These are phyloP conservation scores for Calyptommatus sinebrachiatus DNA, from an alignment of 2,113 vertebrate genomes.

Conservation along the genomic window DNA sequence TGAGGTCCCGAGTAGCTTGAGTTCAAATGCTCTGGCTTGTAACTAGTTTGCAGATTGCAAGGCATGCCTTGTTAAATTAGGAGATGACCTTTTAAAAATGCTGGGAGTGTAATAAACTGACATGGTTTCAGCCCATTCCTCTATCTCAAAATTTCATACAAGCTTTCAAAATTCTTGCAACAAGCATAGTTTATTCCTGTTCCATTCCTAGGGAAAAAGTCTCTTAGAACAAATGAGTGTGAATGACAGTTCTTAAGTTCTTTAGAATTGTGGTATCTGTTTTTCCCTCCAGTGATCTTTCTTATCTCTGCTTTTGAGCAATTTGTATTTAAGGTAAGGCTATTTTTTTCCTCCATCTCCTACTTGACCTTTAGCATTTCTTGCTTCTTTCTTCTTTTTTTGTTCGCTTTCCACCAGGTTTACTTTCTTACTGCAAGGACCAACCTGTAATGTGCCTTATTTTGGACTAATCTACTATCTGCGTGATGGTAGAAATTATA, in stretches of 20 bases:
- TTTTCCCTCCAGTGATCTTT: not conserved
- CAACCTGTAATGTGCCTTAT: too few relatives aligned
- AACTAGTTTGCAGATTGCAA: not conserved
- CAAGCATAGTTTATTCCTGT: not conserved
- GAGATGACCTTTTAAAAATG: slow-evolving; percentile 18
- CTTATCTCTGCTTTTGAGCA: not conserved
- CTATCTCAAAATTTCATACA: not conserved
- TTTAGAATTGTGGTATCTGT: not conserved
- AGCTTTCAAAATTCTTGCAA: not conserved
- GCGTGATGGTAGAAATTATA: too few relatives aligned
- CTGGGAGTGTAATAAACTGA: not conserved
- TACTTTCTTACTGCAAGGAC: not conserved
- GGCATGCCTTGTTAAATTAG: not conserved
- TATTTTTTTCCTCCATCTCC: not conserved
- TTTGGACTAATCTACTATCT: too few relatives aligned
- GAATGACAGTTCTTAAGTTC: not conserved
- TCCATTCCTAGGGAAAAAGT: not conserved
- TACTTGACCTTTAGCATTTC: not conserved
- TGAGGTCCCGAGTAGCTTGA: not conserved
- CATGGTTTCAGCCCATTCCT: not conserved
- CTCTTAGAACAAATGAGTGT: not conserved
- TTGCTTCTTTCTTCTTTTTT: not conserved
- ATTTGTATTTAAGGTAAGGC: not conserved
- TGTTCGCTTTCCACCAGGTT: not conserved
- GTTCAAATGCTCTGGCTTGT: not conserved